Evolutionary conservation across 2,797 vertebrate species (phyloP).

Genomic region (Mus spretus): DNA sequence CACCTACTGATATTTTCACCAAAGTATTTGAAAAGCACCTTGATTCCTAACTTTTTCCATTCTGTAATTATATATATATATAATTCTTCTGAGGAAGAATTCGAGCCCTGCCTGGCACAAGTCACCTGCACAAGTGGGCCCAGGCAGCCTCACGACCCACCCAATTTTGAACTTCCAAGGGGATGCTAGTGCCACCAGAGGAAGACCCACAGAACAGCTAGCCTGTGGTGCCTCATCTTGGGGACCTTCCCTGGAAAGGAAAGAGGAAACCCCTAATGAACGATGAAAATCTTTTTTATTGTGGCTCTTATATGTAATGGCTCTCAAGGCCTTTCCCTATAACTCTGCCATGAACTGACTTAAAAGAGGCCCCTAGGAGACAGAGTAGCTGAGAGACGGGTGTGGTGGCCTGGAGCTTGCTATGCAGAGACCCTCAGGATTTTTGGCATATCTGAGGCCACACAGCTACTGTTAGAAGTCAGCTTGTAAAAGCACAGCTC

Average conservation of each 20-base stretch:
- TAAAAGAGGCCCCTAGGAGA: neutral
- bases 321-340: neutral
- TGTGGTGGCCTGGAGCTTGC: neutral
- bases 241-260: neutral
- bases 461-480: neutral
- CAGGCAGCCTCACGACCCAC: neutral
- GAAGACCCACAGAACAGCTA: neutral
- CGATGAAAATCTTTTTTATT: neutral
- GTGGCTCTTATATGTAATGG: neutral
- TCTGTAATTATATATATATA: neutral
- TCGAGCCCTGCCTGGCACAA: neutral
- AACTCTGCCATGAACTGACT: neutral
- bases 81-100: slow-evolving; percentile 1
- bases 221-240: neutral
- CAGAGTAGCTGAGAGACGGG: neutral
- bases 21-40: neutral
- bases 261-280: neutral
- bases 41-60: neutral
- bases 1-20: neutral
- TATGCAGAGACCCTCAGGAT: neutral
- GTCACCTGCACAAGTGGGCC: neutral
- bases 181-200: neutral
- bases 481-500: slow-evolving; percentile 27
- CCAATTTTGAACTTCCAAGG: neutral
- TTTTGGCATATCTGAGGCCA: neutral